A percentile compares a stretch with the other conserved stretches of the same genome.
Evolutionary conservation across 1,140 invertebrate genomes (phyloP).

Genomic region (Bombus ignitus): DNA sequence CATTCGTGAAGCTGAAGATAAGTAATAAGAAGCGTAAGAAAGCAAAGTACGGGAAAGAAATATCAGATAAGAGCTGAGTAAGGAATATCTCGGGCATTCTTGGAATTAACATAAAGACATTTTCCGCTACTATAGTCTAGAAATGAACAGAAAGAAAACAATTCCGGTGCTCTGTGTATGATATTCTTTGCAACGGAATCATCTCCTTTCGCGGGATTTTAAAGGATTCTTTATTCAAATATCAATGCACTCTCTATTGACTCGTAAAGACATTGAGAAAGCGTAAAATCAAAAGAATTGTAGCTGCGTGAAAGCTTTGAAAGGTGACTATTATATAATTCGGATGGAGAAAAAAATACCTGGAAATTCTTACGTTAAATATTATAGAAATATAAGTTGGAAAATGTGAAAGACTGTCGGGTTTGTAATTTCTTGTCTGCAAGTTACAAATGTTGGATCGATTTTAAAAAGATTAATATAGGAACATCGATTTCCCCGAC

Average conservation of each 20-base stretch:
- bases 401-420: no score
- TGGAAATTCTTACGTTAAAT: no score
- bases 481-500: no score
- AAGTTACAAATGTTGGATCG: not conserved
- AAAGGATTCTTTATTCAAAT: conserved; percentile 12
- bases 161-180: not conserved
- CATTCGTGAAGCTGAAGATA: no score
- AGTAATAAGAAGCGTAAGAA: not conserved
- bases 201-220: not conserved
- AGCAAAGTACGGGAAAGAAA: not conserved
- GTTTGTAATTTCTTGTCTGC: no score
- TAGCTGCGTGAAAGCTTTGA: not conserved
- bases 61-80: not conserved
- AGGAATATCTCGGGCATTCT: not conserved
- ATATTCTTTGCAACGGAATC: not conserved
- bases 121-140: conserved; percentile 2
- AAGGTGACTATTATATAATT: not conserved
- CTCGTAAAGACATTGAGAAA: not conserved
- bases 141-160: conserved; percentile 16
- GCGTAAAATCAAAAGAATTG: not conserved
- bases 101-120: conserved; percentile 22
- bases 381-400: no score
- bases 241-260: not conserved
- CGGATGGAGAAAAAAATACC: no score
- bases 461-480: not conserved